Base-by-base conservation (phyloP, 2,113 vertebrate species). In the Brachyhypopomus gauderio region DNA sequence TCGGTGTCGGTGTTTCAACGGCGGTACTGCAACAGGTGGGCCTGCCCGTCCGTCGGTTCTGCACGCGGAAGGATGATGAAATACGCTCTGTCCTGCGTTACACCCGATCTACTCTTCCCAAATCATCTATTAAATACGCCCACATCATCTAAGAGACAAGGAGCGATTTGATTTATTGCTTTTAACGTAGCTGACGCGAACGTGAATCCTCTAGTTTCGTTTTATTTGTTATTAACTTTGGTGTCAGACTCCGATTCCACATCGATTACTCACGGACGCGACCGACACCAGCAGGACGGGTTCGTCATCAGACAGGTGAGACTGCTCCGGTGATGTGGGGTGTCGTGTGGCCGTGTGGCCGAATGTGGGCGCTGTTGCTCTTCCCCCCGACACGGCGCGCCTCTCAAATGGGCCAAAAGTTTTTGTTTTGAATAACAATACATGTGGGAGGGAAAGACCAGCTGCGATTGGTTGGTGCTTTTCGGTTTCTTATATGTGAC, bases 401-500 rank as follows among this genome's bases (percentile, higher is more conserved):
- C 9, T 14, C 45, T 52, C 9, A 52, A 52, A 52, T 52, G 14
- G 88, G 91, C 58, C 89, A 89, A 93, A 93, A 93, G 91, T 93
- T 93, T 93, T 83, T 88, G 89, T 92, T 93, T 92, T 88, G 88
- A 94, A 83, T 86, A 89, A 86, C 90, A 89, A 90, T 85, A 82
- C 80, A 64, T 82, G 78, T 88, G 83, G 90, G 91, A 84, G 91
- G 91, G 84, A 88, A 70, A 34, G 63, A 19, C 74, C 72, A 23
- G 20, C 20, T 77, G 16, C 80, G 85, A 93, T 94, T 94, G 93
- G 93, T 73, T 86, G 2, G 75, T 62, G 88, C 87, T 86, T 90
- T 90, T 85, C 85, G 69, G 82, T 79, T 89, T 83, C 71, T 74
- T 3, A 41, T 60, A 85, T 38, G 23, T 87, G 91, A 94, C 94